Conservation (phyloP, 2,797 vertebrate genomes). For the Linurgus olivaceus region DNA sequence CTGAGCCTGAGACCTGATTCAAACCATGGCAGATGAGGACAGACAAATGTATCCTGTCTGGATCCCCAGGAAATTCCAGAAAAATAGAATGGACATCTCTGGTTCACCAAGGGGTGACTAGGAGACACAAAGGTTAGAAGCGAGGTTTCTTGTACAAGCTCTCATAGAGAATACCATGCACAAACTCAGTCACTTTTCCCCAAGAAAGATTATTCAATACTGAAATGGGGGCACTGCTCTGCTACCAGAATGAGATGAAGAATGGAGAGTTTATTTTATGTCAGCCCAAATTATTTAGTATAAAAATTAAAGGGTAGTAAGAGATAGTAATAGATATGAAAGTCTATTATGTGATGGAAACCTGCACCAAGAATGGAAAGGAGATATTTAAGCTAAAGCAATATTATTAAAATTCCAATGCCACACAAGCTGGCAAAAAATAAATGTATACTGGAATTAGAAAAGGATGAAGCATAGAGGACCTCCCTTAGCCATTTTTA, state of each 20-base stretch:
- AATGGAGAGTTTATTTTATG: background rate
- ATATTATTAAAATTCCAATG: background rate
- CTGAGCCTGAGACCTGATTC: background rate
- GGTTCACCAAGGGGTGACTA: background rate
- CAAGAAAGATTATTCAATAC: background rate
- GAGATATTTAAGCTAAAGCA: background rate
- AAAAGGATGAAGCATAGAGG: rapidly evolving
- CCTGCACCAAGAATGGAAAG: background rate
- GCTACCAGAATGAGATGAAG: background rate
- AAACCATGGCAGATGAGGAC: background rate
- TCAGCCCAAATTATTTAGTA: background rate
- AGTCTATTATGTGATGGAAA: background rate
- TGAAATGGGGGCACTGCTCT: background rate
- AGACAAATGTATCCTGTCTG: background rate
- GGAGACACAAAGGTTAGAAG: background rate
- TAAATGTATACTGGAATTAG: background rate
- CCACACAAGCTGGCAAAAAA: background rate
- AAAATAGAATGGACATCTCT: background rate
- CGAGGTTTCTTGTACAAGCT: background rate
- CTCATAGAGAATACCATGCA: background rate
- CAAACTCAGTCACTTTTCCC: background rate
- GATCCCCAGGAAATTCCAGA: background rate
- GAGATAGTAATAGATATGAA: background rate
- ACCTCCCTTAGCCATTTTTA: background rate
- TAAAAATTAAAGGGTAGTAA: background rate